Evolutionary conservation across 1,140 invertebrate species (phyloP).

Genomic region (Heliconius eleuchia): DNA sequence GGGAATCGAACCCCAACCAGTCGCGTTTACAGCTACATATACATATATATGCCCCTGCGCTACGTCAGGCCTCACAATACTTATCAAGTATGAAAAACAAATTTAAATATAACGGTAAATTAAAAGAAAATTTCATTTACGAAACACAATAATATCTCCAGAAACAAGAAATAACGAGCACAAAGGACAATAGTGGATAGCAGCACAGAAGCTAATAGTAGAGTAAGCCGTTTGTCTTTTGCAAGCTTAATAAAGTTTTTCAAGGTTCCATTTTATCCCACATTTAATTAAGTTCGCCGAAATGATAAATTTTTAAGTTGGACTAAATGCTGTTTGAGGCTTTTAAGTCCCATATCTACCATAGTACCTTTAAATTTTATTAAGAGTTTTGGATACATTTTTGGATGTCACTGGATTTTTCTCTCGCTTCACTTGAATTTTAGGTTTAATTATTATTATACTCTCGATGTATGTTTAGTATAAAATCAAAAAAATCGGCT

Average conservation of each 20-base stretch:
- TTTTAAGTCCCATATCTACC: not conserved
- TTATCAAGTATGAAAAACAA: no score
- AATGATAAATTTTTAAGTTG: constrained; percentile 15
- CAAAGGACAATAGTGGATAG: not conserved
- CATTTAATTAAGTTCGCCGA: constrained; percentile 29
- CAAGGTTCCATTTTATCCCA: constrained; percentile 24
- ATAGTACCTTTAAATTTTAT: not conserved
- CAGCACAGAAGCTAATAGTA: constrained; percentile 27
- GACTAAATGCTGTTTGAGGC: not conserved
- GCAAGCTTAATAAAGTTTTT: constrained; percentile 34
- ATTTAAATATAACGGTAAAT: no score
- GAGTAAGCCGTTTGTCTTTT: constrained; percentile 31
- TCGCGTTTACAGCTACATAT: no score
- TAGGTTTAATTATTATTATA: no score
- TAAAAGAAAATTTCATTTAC: not conserved
- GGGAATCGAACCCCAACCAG: no score
- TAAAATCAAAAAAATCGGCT: no score
- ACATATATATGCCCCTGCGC: no score
- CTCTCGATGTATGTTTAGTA: no score
- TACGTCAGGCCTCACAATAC: no score
- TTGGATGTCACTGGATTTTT: no score
- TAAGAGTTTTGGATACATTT: no score
- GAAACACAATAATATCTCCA: not conserved
- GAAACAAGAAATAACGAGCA: not conserved
- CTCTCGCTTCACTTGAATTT: no score